These are phyloP conservation scores for Florisuga fusca DNA, from an alignment of 2,797 vertebrate genomes.

Conservation along the genomic window DNA sequence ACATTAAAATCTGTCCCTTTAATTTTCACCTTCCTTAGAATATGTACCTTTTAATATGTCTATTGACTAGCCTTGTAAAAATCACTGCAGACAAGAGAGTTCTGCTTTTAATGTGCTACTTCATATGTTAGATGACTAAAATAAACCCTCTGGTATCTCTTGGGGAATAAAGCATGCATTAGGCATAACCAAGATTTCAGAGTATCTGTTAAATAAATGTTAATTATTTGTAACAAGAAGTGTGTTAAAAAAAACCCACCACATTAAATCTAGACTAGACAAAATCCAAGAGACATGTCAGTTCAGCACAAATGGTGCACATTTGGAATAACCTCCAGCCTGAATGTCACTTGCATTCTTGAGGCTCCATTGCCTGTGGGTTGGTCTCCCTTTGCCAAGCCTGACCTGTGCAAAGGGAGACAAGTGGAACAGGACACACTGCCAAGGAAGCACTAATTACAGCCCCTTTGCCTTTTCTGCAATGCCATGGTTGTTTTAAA, in stretches of 20 bases:
- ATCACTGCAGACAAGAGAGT: background rate
- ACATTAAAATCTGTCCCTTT: background rate
- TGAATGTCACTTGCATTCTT: background rate
- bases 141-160: background rate
- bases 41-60: background rate
- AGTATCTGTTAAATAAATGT: background rate
- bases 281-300: background rate
- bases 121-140: background rate
- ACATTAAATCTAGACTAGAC: background rate
- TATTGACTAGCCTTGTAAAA: background rate
- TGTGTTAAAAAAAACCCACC: background rate
- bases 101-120: background rate
- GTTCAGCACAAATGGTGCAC: background rate
- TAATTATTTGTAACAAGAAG: background rate
- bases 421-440: background rate
- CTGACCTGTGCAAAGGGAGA: background rate
- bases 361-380: background rate
- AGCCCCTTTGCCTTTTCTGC: background rate
- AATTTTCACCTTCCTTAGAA: background rate
- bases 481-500: background rate
- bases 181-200: background rate
- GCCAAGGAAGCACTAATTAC: conserved; percentile 1
- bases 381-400: background rate
- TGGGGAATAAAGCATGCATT: background rate
- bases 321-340: background rate